Percentiles rank a stretch among this genome's conserved stretches.
Evolutionary conservation across 30 jellyfish, hydroid and myxozoan genomes (phyloP).

Genomic region (Euphysa ruthae): DNA sequence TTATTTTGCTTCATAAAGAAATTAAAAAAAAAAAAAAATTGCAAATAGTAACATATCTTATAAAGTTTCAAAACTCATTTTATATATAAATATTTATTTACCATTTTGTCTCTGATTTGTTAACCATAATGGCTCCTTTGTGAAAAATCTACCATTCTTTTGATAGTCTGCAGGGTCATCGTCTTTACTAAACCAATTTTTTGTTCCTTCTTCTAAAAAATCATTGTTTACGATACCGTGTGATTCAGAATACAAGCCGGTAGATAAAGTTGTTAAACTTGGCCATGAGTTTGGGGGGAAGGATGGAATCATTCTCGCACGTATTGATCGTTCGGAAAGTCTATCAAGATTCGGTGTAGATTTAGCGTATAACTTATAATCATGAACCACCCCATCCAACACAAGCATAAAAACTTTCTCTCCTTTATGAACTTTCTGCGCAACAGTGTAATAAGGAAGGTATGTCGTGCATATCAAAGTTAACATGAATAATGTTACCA

Average conservation of each 20-base stretch:
- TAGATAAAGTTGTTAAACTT: conserved; percentile 4
- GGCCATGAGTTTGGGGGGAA: conserved; percentile 26
- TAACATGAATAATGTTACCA: too few relatives aligned
- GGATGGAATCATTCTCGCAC: conserved; percentile 19
- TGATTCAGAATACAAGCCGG: conserved; percentile 24
- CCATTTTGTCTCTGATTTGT: conserved; percentile 27
- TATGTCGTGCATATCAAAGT: too few relatives aligned
- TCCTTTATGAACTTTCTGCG: too few relatives aligned
- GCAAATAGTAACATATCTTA: too few relatives aligned
- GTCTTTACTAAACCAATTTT: not conserved
- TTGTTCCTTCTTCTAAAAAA: not conserved
- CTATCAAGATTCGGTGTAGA: not conserved
- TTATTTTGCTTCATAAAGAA: too few relatives aligned
- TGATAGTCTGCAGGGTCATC: not conserved
- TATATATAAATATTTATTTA: not conserved
- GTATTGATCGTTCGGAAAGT: not conserved
- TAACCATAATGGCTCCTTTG: conserved; percentile 13
- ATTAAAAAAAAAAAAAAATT: too few relatives aligned
- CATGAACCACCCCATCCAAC: not conserved
- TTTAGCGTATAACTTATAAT: not conserved
- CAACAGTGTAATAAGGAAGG: too few relatives aligned
- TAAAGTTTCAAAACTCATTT: too few relatives aligned
- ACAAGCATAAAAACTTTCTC: conserved; percentile 9
- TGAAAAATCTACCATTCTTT: conserved; percentile 6
- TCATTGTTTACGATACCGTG: conserved; percentile 14